phyloP scores from a whole-genome alignment of 2,113 vertebrate species.

The Sorex fumeus region DNA sequence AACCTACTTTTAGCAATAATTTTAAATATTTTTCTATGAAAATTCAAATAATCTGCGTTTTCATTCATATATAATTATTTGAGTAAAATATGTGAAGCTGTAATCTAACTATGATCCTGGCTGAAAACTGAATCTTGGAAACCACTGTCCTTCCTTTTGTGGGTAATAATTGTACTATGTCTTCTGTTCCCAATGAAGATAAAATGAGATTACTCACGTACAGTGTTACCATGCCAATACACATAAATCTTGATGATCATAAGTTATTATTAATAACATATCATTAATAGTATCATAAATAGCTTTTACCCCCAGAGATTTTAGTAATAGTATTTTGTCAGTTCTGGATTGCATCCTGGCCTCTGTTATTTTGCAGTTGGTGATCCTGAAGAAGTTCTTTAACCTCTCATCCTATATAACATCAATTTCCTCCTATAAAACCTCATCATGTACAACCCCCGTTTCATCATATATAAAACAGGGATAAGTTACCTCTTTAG shows the following conservation, averaged over 20 bases:
- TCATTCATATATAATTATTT: neutral
- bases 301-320: too few species aligned
- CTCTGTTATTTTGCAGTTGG: slow-evolving; percentile 3
- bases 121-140: neutral
- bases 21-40: neutral
- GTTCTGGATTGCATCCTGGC: neutral
- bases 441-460: neutral
- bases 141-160: too few species aligned
- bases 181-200: too few species aligned
- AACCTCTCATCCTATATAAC: neutral
- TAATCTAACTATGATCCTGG: neutral
- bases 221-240: too few species aligned
- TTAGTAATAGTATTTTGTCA: neutral
- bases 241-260: too few species aligned
- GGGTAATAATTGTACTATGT: too few species aligned
- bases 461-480: too few species aligned
- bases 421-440: neutral
- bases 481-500: neutral
- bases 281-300: too few species aligned
- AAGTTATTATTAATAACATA: too few species aligned
- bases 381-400: neutral
- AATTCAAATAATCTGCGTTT: slow-evolving; percentile 28
- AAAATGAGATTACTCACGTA: too few species aligned
- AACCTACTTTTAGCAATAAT: neutral
- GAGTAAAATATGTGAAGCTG: neutral